Conservation (phyloP, 2,797 vertebrate species). For the Thalassophryne amazonica region DNA sequence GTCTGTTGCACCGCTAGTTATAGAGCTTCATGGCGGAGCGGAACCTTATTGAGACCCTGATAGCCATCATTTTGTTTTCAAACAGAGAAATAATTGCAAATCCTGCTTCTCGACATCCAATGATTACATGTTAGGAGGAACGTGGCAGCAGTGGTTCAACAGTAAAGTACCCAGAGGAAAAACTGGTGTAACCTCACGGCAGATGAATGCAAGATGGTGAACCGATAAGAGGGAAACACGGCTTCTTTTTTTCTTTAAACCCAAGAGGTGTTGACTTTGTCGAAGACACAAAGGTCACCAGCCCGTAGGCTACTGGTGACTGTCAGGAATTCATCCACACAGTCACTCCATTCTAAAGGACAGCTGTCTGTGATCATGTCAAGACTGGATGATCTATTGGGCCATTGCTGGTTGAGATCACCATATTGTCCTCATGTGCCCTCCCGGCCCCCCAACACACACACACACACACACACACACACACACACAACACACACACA, state of each 20-base stretch:
- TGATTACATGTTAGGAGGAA: no score
- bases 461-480: no score
- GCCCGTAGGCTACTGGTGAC: constrained; percentile 70
- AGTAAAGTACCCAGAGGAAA: constrained; percentile 51
- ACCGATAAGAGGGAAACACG: constrained; percentile 74
- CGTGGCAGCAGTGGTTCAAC: constrained; percentile 16
- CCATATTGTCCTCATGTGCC: no score
- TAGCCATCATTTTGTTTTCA: no score
- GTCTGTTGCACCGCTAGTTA: no score
- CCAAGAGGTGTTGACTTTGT: constrained; percentile 49
- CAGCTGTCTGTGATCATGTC: constrained; percentile 62
- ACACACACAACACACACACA: no score
- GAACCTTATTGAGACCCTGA: no score
- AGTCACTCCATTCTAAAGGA: constrained; percentile 52
- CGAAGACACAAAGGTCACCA: constrained; percentile 61
- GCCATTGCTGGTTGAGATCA: constrained; percentile 27
- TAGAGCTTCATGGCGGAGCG: no score
- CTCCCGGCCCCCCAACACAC: no score
- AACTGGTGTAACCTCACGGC: constrained; percentile 78
- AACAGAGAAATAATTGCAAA: no score
- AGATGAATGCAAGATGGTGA: constrained; percentile 84
- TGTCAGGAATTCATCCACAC: constrained; percentile 70
- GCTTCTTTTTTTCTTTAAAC: constrained; percentile 1
- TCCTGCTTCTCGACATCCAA: no score
- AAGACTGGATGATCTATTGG: constrained; percentile 21